A percentile compares a stretch with the other conserved stretches of the same genome.
These are phyloP conservation scores for Griposia aprilina DNA, from an alignment of 2,888 invertebrate species.

Conservation along the genomic window DNA sequence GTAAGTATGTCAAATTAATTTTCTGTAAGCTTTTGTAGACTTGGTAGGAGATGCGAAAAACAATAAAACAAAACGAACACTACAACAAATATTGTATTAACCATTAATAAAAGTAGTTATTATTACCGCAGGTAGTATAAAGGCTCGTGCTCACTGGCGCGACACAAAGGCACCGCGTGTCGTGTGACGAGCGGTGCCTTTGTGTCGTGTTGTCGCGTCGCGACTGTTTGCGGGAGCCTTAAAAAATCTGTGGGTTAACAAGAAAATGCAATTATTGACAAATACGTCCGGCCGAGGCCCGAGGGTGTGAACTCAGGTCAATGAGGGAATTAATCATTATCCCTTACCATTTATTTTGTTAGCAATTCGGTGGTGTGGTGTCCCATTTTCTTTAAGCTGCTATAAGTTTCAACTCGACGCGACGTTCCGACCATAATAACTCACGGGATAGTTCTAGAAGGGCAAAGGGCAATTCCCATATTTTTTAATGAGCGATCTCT, in stretches of 20 bases:
- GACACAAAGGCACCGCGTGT: too few relatives aligned
- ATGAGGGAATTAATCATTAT: constrained; percentile 72
- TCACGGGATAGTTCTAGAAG: too few relatives aligned
- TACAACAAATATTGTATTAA: not conserved
- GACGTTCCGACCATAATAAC: not conserved
- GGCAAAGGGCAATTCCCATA: too few relatives aligned
- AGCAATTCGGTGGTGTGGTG: not conserved
- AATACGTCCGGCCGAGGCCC: constrained; percentile 62
- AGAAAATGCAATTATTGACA: constrained; percentile 76
- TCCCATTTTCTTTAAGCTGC: not conserved
- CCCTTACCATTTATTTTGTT: constrained; percentile 63
- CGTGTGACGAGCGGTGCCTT: too few relatives aligned
- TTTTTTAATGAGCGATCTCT: too few relatives aligned
- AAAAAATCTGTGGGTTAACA: constrained; percentile 26
- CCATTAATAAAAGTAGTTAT: not conserved
- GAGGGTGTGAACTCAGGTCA: constrained; percentile 70
- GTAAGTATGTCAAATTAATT: too few relatives aligned
- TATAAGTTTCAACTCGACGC: not conserved
- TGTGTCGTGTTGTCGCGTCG: too few relatives aligned
- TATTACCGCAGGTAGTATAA: not conserved
- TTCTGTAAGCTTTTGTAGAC: not conserved
- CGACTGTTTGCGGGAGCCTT: too few relatives aligned
- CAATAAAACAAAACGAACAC: not conserved
- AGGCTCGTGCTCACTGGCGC: too few relatives aligned
- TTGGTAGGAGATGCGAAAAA: not conserved